phyloP scores from a whole-genome alignment of 2,888 invertebrate genomes.

The Leptinotarsa rubiginosa region DNA sequence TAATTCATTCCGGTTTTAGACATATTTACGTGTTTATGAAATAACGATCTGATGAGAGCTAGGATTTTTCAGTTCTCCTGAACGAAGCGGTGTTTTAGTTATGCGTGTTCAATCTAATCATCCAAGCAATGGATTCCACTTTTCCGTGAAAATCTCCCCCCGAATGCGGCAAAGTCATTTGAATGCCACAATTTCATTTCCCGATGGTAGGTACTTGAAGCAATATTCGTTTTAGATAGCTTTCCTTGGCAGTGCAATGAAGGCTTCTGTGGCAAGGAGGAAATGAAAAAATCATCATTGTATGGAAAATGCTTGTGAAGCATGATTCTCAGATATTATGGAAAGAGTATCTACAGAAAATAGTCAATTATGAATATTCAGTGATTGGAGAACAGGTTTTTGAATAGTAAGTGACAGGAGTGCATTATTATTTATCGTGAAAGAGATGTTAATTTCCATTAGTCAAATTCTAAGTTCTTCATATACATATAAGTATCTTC shows the following conservation, averaged over 20 bases:
- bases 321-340: background rate
- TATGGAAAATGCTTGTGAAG: background rate
- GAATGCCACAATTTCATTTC: conserved; percentile 40
- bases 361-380: background rate
- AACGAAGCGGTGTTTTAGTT: conserved; percentile 45
- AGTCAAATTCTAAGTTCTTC: no score
- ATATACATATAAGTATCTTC: no score
- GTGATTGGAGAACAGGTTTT: background rate
- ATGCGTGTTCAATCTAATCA: conserved; percentile 45
- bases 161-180: conserved; percentile 35
- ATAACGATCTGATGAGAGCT: conserved; percentile 52
- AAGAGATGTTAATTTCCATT: no score
- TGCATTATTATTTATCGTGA: no score
- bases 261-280: background rate
- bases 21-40: conserved; percentile 53
- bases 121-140: conserved; percentile 40
- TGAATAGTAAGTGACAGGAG: no score
- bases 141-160: conserved; percentile 35
- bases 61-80: conserved; percentile 53
- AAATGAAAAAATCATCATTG: conserved; percentile 21
- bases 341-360: background rate
- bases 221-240: conserved; percentile 29
- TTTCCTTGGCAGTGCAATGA: conserved; percentile 18
- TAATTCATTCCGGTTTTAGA: no score
- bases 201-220: conserved; percentile 24